A percentile compares a stretch with the other conserved stretches of the same genome.
These are phyloP conservation scores for Cryptoblepharus egeriae DNA, from an alignment of 2,797 vertebrate genomes.

Conservation along the genomic window DNA sequence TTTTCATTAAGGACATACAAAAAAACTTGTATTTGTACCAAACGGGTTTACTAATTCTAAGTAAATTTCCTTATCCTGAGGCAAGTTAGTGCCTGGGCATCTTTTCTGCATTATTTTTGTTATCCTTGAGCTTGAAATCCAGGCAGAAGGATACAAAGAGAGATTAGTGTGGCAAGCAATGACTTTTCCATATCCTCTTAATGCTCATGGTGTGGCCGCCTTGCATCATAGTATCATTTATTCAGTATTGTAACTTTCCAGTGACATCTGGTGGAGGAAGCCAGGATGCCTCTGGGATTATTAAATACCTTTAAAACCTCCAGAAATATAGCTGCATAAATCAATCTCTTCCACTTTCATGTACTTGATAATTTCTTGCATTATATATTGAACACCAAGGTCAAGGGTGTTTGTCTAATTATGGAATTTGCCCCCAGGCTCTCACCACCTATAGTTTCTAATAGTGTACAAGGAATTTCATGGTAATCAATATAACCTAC, in stretches of 20 bases:
- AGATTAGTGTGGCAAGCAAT: not conserved
- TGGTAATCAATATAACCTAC: conserved; percentile 15
- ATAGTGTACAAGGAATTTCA: conserved; percentile 7
- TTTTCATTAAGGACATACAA: accelerated
- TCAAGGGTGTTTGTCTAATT: not conserved
- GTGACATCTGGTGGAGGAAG: conserved; percentile 65
- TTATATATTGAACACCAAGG: not conserved
- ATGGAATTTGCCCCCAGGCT: conserved; percentile 35
- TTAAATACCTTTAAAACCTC: conserved; percentile 38
- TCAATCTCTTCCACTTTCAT: not conserved
- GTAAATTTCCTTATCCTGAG: conserved; percentile 23
- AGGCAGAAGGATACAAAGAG: conserved; percentile 3
- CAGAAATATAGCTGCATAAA: conserved; percentile 50
- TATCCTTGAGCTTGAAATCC: not conserved
- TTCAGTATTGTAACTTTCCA: conserved; percentile 40
- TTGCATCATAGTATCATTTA: not conserved
- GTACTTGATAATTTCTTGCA: conserved; percentile 12
- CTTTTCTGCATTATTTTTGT: not conserved
- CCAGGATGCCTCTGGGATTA: conserved; percentile 51
- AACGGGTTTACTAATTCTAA: not conserved
- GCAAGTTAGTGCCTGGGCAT: not conserved
- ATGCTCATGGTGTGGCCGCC: conserved; percentile 23
- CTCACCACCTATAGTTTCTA: too few species aligned
- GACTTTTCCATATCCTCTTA: conserved; percentile 14
- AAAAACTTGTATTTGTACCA: not conserved